Evolutionary conservation across 2,113 vertebrate species (phyloP).

Genomic region (Cathartes aura): DNA sequence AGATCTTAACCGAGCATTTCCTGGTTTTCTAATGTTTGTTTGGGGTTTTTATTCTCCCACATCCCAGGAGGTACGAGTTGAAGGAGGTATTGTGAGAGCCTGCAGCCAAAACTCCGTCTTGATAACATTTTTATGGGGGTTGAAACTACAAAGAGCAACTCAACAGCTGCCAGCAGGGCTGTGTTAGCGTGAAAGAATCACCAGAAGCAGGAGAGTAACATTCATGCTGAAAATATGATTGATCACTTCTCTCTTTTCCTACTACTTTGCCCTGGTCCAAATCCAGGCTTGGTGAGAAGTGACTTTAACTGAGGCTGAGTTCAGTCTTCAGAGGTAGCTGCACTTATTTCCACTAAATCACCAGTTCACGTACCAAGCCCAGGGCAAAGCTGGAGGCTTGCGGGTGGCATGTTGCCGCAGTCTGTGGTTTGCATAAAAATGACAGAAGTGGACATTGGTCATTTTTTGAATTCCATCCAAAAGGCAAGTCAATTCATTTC

Average conservation of each 20-base stretch:
- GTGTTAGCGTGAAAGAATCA: not conserved
- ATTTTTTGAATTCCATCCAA: not conserved
- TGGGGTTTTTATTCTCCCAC: slow-evolving; percentile 8
- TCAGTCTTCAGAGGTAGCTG: not conserved
- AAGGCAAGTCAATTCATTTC: not conserved
- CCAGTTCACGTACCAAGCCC: not conserved
- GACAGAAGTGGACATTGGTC: not conserved
- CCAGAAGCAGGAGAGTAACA: not conserved
- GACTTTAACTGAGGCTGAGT: not conserved
- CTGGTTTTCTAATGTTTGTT: not conserved
- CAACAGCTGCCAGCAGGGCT: not conserved
- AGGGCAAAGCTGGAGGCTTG: not conserved
- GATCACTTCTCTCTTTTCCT: not conserved
- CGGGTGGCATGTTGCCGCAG: rapidly evolving
- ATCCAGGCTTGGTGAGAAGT: not conserved
- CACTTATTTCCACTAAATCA: not conserved
- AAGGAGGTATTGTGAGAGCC: slow-evolving; percentile 18
- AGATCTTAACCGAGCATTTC: not conserved
- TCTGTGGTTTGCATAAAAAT: not conserved
- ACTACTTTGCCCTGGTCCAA: not conserved
- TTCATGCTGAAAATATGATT: slow-evolving; percentile 38
- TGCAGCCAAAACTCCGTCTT: slow-evolving; percentile 32
- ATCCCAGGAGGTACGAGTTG: not conserved
- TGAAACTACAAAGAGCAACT: slow-evolving; percentile 36
- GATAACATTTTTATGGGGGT: slow-evolving; percentile 45